Conservation (phyloP, 2,888 invertebrate genomes). For the Parascotia fuliginaria region DNA sequence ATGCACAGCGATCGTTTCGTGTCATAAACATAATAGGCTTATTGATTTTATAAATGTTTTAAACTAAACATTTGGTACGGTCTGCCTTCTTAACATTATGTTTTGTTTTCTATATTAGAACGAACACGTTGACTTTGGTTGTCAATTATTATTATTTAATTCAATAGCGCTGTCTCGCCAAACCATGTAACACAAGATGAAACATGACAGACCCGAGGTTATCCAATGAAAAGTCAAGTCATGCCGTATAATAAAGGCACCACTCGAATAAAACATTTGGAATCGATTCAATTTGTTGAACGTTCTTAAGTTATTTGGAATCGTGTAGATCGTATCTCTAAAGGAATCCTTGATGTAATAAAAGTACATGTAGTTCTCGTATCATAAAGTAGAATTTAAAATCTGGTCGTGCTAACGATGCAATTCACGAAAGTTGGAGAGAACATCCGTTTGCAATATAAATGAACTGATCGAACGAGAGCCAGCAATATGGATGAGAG, state of each 20-base stretch:
- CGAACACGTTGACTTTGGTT: not conserved
- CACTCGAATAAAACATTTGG: slow-evolving; percentile 49
- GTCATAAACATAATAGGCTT: slow-evolving; percentile 16
- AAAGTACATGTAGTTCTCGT: slow-evolving; percentile 3
- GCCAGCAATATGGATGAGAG: slow-evolving; percentile 66
- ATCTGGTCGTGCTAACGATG: slow-evolving; percentile 42
- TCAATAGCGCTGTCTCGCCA: slow-evolving; percentile 21
- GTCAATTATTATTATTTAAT: slow-evolving; percentile 4
- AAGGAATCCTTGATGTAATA: slow-evolving; percentile 22
- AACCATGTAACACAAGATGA: slow-evolving; percentile 40
- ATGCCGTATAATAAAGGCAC: slow-evolving; percentile 62
- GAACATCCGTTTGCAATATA: slow-evolving; percentile 66
- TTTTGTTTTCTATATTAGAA: not conserved
- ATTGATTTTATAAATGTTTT: slow-evolving; percentile 9
- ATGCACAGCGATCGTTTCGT: slow-evolving; percentile 29
- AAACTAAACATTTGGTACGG: too few species aligned
- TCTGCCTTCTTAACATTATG: not conserved
- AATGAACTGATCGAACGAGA: slow-evolving; percentile 66
- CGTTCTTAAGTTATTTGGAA: slow-evolving; percentile 45
- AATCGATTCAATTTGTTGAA: slow-evolving; percentile 60
- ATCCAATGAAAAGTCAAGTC: slow-evolving; percentile 56
- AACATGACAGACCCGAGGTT: slow-evolving; percentile 43
- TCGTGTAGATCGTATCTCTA: slow-evolving; percentile 40
- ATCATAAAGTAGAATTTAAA: slow-evolving; percentile 18
- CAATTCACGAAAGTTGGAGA: slow-evolving; percentile 49